Conservation (phyloP, 2,797 vertebrate genomes). For the Paedocypris micromegethes region DNA sequence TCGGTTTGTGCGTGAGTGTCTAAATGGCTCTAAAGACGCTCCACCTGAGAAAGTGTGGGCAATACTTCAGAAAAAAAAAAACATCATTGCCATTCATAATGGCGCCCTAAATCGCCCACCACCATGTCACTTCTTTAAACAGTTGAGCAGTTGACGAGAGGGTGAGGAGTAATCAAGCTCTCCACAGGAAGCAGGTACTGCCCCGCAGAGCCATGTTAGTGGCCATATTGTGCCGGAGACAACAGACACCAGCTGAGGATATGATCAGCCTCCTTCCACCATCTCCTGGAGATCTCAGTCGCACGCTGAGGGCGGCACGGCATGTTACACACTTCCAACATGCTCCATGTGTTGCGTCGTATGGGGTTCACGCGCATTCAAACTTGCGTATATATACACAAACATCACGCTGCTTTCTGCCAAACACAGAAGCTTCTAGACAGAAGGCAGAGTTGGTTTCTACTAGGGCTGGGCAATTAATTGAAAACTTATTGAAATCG, state of each 20-base stretch:
- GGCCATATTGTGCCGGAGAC: slow-evolving; percentile 44
- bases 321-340: slow-evolving; percentile 26
- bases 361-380: slow-evolving; percentile 9
- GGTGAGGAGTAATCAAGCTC: slow-evolving; percentile 49
- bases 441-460: background rate
- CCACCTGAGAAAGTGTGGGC: slow-evolving; percentile 5
- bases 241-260: slow-evolving; percentile 23
- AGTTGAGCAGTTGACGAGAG: slow-evolving; percentile 35
- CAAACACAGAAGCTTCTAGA: slow-evolving; percentile 19
- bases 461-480: too few species aligned
- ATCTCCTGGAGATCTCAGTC: slow-evolving; percentile 23
- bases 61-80: slow-evolving; percentile 39
- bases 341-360: slow-evolving; percentile 27
- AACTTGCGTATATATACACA: slow-evolving; percentile 13
- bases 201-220: slow-evolving; percentile 36
- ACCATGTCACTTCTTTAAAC: slow-evolving; percentile 20
- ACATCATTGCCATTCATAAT: slow-evolving; percentile 43
- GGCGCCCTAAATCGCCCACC: slow-evolving; percentile 30
- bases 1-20: slow-evolving; percentile 25
- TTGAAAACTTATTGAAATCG: too few species aligned
- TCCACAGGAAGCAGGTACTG: slow-evolving; percentile 33
- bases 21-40: slow-evolving; percentile 31
- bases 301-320: slow-evolving; percentile 28
- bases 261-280: slow-evolving; percentile 20
- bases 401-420: slow-evolving; percentile 19